Conservation (phyloP, 1,140 invertebrate genomes). For the Zaprionus nigranus region DNA sequence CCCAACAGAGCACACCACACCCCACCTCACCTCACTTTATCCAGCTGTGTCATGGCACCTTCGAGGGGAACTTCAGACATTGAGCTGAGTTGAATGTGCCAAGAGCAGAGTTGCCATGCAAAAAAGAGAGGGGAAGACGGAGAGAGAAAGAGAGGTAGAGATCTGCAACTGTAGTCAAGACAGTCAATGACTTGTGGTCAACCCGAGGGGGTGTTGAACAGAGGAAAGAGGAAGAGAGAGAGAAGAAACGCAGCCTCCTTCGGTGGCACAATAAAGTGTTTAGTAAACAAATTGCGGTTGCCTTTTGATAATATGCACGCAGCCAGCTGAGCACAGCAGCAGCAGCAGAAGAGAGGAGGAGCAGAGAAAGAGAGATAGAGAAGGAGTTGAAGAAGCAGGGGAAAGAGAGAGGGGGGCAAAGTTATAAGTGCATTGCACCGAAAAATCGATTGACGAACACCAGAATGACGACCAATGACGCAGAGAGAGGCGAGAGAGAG, state of each 20-base stretch:
- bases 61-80: conserved; percentile 8
- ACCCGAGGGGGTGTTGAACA: not conserved
- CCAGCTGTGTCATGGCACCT: not conserved
- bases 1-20: conserved; percentile 3
- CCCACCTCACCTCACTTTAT: not conserved
- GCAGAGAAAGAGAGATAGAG: not conserved
- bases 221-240: not conserved
- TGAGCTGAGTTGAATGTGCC: conserved; percentile 73
- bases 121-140: conserved; percentile 4
- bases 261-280: conserved; percentile 82
- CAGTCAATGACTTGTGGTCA: conserved; percentile 72
- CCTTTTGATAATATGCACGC: conserved; percentile 75
- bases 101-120: conserved; percentile 54
- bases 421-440: conserved; percentile 80
- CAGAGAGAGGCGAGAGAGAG: conserved; percentile 6
- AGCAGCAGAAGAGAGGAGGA: not conserved
- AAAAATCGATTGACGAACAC: conserved; percentile 77
- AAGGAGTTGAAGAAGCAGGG: not conserved
- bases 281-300: conserved; percentile 81
- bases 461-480: conserved; percentile 71
- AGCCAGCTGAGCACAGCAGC: conserved; percentile 48
- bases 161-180: conserved; percentile 37
- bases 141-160: conserved; percentile 12
- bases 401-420: conserved; percentile 19
- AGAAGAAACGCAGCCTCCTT: conserved; percentile 49